Evolutionary conservation across 2,113 vertebrate species (phyloP), one percentile per base, ranked within the genome.

Genomic region (Hippopotamus amphibius): DNA sequence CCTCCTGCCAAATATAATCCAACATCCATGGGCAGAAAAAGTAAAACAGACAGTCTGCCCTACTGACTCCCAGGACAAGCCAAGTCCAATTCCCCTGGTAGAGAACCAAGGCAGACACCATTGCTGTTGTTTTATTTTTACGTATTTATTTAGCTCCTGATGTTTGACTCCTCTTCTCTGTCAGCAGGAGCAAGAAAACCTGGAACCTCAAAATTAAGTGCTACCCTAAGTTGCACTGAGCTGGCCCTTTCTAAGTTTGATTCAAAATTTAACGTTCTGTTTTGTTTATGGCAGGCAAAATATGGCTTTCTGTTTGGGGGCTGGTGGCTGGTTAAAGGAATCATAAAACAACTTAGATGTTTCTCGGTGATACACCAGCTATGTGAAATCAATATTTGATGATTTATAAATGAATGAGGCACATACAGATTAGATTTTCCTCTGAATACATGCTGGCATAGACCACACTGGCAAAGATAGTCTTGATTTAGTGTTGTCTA

Each of bases 401-500:
- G 76, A 81, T 69, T 93, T 95, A 74, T 94, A 92, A 87, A 93
- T 80, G 46, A 97, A 92, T 69, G 26, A 93, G 66, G 85, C 43
- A 65, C 30, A 63, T 71, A 65, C 82, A 77, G 37, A 93, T 81
- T 83, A 68, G 41, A 65, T 96, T 93, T 95, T 96, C 41, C 93
- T 95, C 89, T 76, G 63, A 93, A 55, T 41, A 71, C 50, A 83
- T 16, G 17, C 16, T 71, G 50, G 50, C 15, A 8, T 53, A 61
- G 46, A 72, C 68, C 85, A 69, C n/a, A 66, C 26, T 79, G 48
- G 28, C 92, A 79, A 46, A 53, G 15, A n/a, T 2, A n/a, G 19
- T 88, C 30, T 80, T 95, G 66, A 81, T 68, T 69, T 90, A 65
- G 16, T 65, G 13, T 63, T 90, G 43, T 92, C 43, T 46, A 37